phyloP scores from a whole-genome alignment of 1,140 invertebrate species.

The Drosophila seguyi region DNA sequence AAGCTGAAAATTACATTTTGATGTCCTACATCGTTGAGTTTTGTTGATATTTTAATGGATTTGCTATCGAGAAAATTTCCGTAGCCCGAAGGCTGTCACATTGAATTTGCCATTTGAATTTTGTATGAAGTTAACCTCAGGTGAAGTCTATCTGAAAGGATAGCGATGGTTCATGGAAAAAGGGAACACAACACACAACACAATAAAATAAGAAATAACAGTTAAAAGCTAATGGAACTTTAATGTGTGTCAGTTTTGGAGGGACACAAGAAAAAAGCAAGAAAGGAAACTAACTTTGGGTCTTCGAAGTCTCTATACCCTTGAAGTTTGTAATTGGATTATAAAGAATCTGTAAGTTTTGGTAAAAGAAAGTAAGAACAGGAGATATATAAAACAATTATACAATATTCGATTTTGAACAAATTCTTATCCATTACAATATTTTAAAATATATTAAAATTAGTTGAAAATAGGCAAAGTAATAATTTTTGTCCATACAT shows the following conservation, averaged over 20 bases:
- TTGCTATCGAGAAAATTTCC: constrained; percentile 72
- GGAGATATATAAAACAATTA: too few relatives aligned
- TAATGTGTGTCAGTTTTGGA: constrained; percentile 16
- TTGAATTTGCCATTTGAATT: constrained; percentile 65
- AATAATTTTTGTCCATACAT: too few relatives aligned
- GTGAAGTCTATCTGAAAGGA: constrained; percentile 29
- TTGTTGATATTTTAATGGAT: constrained; percentile 81
- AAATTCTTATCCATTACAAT: too few relatives aligned
- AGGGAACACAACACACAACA: neutral
- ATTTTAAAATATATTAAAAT: too few relatives aligned
- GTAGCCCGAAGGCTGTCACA: constrained; percentile 38
- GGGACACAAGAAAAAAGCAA: neutral
- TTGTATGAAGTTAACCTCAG: constrained; percentile 54
- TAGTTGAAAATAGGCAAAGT: too few relatives aligned
- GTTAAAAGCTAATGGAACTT: constrained; percentile 20
- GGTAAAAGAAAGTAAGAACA: too few relatives aligned
- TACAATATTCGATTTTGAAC: too few relatives aligned
- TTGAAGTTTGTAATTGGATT: too few relatives aligned
- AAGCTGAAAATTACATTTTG: constrained; percentile 79
- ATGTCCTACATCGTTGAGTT: constrained; percentile 74
- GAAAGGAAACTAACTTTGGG: too few relatives aligned
- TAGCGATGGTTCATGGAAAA: neutral
- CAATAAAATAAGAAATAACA: constrained; percentile 18
- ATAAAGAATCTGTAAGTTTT: too few relatives aligned
- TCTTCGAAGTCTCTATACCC: too few relatives aligned